Evolutionary conservation across 2,113 vertebrate species (phyloP), one percentile per base, ranked within the genome.

Genomic region (Brachyhypopomus occidentalis): DNA sequence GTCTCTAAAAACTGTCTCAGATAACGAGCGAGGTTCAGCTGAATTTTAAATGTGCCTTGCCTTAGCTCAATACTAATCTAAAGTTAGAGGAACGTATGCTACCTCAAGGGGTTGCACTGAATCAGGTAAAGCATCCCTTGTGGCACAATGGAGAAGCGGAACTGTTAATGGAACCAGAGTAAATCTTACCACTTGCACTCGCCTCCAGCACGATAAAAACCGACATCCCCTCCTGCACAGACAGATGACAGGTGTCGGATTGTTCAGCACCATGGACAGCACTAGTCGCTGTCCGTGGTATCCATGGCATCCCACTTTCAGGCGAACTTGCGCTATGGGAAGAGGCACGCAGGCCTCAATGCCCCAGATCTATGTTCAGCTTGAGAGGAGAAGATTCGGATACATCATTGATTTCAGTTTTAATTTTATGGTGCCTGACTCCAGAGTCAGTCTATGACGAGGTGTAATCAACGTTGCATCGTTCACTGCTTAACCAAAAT

Each of bases 371-470:
- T 88, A 87, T 82, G 89, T 88, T 91, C 86, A 90, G 84, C 82
- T 86, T 48, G 60, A 79, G 78, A 86, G 90, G 88, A 87, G 87
- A 84, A 86, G 81, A 90, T 91, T 91, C 90, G 72, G 92, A 92
- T 89, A 92, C 83, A 27, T 81, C 91, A 92, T 91, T 92, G 90
- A 93, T 91, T 90, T 84, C 88, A 55, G 79, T 88, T 94, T 91
- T 92, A 91, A 94, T 92, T 92, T 93, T 91, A 92, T 93, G 91
- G 91, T 91, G 86, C 87, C 88, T 91, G 91, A 86, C 89, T 93
- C 87, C 88, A 88, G 80, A 92, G 91, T 91, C 87, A 84, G 87
- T 84, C 59, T 66, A 84, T 87, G 87, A 90, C 87, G 87, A 85
- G 74, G 84, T 91, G 87, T 88, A 92, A 93, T 90, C 91, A 90